Conservation (phyloP, 92 coral and sea anemone species). For the Parazoanthus darwini region DNA sequence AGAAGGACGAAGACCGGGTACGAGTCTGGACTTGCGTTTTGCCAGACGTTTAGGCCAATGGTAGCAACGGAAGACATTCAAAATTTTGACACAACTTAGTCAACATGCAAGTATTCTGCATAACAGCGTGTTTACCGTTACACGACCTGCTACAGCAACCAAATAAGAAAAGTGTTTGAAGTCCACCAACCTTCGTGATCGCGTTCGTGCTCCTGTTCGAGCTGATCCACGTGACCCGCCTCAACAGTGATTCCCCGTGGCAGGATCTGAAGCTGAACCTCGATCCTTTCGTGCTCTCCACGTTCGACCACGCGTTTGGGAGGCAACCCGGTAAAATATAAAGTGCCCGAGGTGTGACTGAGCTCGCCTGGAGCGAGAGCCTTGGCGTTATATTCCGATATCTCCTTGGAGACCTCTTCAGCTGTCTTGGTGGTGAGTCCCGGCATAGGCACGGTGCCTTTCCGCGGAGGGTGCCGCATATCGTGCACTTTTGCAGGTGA, state of each 20-base stretch:
- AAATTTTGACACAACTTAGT: too few relatives aligned
- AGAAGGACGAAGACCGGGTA: too few relatives aligned
- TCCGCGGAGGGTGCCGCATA: constrained; percentile 63
- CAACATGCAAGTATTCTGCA: too few relatives aligned
- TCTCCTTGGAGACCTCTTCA: constrained; percentile 81
- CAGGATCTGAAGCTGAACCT: constrained; percentile 31
- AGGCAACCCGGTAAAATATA: constrained; percentile 82
- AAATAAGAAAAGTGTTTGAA: too few relatives aligned
- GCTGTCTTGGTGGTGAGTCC: constrained; percentile 84
- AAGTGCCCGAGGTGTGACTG: constrained; percentile 74
- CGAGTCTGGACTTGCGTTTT: too few relatives aligned
- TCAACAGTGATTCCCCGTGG: constrained; percentile 43
- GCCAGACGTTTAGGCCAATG: too few relatives aligned
- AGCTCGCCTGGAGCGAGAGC: constrained; percentile 93
- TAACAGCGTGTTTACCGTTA: too few relatives aligned
- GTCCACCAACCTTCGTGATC: neutral
- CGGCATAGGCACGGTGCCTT: constrained; percentile 88
- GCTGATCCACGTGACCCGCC: constrained; percentile 27
- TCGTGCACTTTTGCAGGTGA: constrained; percentile 59
- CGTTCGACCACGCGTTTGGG: constrained; percentile 78
- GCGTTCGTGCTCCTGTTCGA: constrained; percentile 18
- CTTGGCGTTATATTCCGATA: constrained; percentile 89
- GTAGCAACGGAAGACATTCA: too few relatives aligned
- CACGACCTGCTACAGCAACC: too few relatives aligned
- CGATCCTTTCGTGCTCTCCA: constrained; percentile 26